Evolutionary conservation across 2,113 vertebrate species (phyloP).

Genomic region (Okapia johnstoni): DNA sequence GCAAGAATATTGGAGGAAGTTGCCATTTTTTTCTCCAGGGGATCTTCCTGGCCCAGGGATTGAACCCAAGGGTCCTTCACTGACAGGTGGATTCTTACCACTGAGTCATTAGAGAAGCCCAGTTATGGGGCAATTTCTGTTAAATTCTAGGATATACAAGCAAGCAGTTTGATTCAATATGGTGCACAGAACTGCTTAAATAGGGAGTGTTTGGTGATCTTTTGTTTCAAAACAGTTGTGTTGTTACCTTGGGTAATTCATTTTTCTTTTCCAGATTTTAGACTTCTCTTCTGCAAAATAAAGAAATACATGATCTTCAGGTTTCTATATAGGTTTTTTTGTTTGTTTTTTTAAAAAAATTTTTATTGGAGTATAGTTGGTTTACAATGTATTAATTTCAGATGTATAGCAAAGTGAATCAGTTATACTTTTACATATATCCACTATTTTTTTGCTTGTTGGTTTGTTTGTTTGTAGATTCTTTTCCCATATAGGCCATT

Average conservation of each 20-base stretch:
- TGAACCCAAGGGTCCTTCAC: neutral
- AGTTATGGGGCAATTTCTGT: neutral
- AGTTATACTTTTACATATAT: neutral
- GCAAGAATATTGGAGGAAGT: neutral
- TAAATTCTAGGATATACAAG: neutral
- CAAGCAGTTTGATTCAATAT: neutral
- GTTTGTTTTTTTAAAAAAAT: no score
- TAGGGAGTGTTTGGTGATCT: neutral
- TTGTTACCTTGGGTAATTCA: neutral
- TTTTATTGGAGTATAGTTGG: neutral
- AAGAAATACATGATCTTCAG: neutral
- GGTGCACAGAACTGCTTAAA: neutral
- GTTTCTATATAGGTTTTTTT: neutral
- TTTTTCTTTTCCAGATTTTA: neutral
- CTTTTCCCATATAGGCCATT: neutral
- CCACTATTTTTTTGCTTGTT: neutral
- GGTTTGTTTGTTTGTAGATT: neutral
- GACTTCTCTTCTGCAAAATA: neutral
- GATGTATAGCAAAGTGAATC: neutral
- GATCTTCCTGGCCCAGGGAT: neutral
- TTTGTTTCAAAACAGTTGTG: neutral
- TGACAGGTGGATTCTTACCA: neutral
- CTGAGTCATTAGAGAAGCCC: neutral
- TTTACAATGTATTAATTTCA: neutral
- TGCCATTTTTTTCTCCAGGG: neutral